phyloP scores from a whole-genome alignment of 2,888 invertebrate species.

The Sphecodes monilicornis region DNA sequence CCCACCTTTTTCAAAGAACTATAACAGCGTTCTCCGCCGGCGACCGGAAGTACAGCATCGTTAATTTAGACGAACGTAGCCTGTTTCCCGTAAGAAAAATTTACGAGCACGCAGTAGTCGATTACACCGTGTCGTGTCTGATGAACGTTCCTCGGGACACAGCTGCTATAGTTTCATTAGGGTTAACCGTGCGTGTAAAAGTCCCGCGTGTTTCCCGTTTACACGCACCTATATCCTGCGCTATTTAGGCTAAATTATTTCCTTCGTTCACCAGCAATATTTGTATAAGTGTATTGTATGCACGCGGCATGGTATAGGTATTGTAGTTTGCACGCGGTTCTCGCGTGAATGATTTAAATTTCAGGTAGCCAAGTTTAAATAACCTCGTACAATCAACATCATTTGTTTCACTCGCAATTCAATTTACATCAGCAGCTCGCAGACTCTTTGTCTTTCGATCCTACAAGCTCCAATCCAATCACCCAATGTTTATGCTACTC shows the following conservation, averaged over 20 bases:
- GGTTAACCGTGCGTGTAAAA: conserved; percentile 61
- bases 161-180: conserved; percentile 53
- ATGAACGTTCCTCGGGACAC: conserved; percentile 42
- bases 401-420: conserved; percentile 20
- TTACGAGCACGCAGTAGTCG: background rate
- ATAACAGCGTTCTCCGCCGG: background rate
- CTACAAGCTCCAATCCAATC: background rate
- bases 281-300: conserved; percentile 11
- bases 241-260: conserved; percentile 41
- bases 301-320: conserved; percentile 5
- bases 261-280: conserved; percentile 24
- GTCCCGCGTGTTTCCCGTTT: conserved; percentile 39
- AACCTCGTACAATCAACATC: conserved; percentile 16
- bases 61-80: conserved; percentile 10
- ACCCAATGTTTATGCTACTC: background rate
- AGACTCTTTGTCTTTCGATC: background rate
- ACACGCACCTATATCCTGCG: conserved; percentile 7
- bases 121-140: conserved; percentile 12
- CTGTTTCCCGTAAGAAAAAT: conserved; percentile 10
- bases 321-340: conserved; percentile 7
- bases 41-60: background rate
- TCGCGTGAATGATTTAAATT: conserved; percentile 36
- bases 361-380: conserved; percentile 22
- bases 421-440: background rate
- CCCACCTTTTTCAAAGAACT: background rate